A percentile compares a stretch with the other conserved stretches of the same genome.
Evolutionary conservation across 2,797 vertebrate species (phyloP).

Genomic region (Pseudomugil tenellus): DNA sequence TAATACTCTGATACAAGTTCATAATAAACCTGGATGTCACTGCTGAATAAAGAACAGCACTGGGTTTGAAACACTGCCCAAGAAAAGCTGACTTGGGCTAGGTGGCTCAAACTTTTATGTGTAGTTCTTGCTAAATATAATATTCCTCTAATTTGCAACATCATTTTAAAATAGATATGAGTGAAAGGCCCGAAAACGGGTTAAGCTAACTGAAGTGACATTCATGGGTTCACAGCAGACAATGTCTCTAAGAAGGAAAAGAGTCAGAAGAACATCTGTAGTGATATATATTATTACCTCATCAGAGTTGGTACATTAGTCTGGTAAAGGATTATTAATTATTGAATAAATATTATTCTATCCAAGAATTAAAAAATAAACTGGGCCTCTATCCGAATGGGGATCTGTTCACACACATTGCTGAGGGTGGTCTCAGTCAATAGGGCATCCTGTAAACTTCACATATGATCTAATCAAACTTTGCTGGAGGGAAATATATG

Average conservation of each 20-base stretch:
- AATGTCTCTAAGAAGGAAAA: background rate
- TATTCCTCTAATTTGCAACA: conserved; percentile 8
- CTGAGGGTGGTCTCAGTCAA: conserved; percentile 25
- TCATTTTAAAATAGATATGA: conserved; percentile 6
- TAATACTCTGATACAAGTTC: conserved; percentile 35
- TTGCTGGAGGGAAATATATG: conserved; percentile 39
- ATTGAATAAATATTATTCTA: conserved; percentile 1
- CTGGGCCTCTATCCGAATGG: background rate
- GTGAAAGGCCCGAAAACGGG: conserved; percentile 7
- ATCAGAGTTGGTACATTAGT: background rate
- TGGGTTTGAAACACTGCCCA: conserved; percentile 45
- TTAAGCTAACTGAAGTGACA: conserved; percentile 23
- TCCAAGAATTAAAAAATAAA: background rate
- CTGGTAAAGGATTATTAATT: background rate
- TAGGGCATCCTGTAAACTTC: conserved; percentile 43
- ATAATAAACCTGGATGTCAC: conserved; percentile 32
- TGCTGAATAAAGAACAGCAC: conserved; percentile 38
- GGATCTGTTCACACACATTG: background rate
- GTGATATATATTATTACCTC: background rate
- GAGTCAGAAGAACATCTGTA: background rate
- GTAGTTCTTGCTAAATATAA: conserved; percentile 27
- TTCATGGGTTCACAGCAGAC: conserved; percentile 26
- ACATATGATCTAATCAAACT: conserved; percentile 51
- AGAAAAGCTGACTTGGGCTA: conserved; percentile 29
- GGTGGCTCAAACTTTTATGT: conserved; percentile 9